Conservation (phyloP, 2,797 vertebrate genomes). For the Phyllotis vaccarum region DNA sequence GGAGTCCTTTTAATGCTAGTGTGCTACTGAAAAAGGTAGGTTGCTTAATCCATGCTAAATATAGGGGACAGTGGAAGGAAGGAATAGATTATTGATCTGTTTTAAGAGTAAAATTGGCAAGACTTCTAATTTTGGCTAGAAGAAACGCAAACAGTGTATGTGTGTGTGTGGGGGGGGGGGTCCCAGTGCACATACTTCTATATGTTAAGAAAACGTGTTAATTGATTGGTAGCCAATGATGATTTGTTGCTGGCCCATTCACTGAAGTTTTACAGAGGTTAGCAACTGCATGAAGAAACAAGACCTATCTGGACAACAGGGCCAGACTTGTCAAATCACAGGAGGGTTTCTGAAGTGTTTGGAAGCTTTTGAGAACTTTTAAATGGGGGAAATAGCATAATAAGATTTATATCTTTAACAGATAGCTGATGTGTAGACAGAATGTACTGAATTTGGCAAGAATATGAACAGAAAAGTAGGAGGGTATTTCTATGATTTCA, state of each 20-base stretch:
- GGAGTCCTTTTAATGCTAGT: conserved; percentile 19
- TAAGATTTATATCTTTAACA: background rate
- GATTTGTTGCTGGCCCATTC: background rate
- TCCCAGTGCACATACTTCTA: no score
- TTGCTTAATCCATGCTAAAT: background rate
- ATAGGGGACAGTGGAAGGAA: background rate
- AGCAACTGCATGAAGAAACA: background rate
- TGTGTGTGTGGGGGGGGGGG: background rate
- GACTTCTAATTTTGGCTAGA: conserved; percentile 1
- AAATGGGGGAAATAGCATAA: background rate
- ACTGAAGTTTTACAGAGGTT: background rate
- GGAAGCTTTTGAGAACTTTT: background rate
- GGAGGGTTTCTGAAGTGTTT: background rate
- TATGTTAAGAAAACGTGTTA: background rate
- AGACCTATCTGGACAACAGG: background rate
- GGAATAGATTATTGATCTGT: background rate
- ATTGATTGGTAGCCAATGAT: background rate
- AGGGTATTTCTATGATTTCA: background rate
- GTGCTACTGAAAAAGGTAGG: background rate
- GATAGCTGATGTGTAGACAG: background rate
- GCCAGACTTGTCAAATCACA: background rate
- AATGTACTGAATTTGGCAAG: background rate
- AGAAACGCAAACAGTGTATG: background rate
- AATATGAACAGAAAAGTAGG: background rate
- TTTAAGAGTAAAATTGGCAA: background rate